These are phyloP conservation scores for Acestrorhynchus altus DNA, from an alignment of 2,797 vertebrate genomes.

Conservation along the genomic window DNA sequence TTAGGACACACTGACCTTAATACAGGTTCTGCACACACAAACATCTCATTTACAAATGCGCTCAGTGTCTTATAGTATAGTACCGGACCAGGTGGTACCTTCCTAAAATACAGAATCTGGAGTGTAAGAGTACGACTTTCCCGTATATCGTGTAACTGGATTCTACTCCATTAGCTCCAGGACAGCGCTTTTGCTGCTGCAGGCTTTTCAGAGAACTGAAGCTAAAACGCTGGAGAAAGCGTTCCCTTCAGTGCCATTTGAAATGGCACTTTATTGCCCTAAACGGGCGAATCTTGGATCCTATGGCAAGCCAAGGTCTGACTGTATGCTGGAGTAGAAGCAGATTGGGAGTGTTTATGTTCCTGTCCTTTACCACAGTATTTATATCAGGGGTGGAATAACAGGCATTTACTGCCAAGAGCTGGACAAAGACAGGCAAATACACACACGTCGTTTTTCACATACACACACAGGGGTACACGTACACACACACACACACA, in stretches of 20 bases:
- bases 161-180: too few species aligned
- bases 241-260: background rate
- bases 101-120: too few species aligned
- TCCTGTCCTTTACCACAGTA: slow-evolving; percentile 63
- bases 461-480: slow-evolving; percentile 33
- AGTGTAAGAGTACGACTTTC: too few species aligned
- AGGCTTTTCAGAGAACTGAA: too few species aligned
- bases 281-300: slow-evolving; percentile 11
- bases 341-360: slow-evolving; percentile 66
- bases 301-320: slow-evolving; percentile 44
- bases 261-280: slow-evolving; percentile 15
- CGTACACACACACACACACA: slow-evolving; percentile 15
- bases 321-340: slow-evolving; percentile 63
- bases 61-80: too few species aligned
- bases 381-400: slow-evolving; percentile 58
- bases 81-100: too few species aligned
- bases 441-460: slow-evolving; percentile 20
- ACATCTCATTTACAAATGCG: too few species aligned
- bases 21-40: too few species aligned
- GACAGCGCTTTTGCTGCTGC: too few species aligned
- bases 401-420: slow-evolving; percentile 52
- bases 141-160: too few species aligned
- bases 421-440: slow-evolving; percentile 47
- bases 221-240: background rate
- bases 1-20: too few species aligned